Conservation (phyloP, 53 echinoderm and acorn worm species). For the Apostichopus leukothele region DNA sequence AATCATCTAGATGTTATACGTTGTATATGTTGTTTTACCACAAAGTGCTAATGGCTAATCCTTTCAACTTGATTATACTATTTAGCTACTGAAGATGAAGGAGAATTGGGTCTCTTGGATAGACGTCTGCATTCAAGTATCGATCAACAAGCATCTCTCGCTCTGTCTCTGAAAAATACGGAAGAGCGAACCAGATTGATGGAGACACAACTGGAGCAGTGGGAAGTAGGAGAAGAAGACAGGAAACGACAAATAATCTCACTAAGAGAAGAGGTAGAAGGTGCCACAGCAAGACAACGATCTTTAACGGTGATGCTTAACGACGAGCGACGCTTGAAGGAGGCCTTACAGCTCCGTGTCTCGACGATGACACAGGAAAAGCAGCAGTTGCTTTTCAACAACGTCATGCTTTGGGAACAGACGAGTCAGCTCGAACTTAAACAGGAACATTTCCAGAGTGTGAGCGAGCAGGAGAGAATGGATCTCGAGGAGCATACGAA, state of each 20-base stretch:
- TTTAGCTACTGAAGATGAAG: neutral
- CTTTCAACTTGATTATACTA: neutral
- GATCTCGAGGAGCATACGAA: slow-evolving; percentile 39
- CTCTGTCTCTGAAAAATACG: slow-evolving; percentile 14
- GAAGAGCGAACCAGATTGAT: neutral
- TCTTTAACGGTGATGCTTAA: slow-evolving; percentile 22
- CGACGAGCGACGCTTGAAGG: slow-evolving; percentile 44
- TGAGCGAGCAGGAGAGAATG: slow-evolving; percentile 24
- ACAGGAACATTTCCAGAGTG: slow-evolving; percentile 38
- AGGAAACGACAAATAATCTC: slow-evolving; percentile 25
- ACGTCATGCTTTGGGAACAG: slow-evolving; percentile 46
- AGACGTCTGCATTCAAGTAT: neutral
- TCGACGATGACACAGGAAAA: slow-evolving; percentile 25
- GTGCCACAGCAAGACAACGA: slow-evolving; percentile 29
- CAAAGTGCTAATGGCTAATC: too few relatives aligned
- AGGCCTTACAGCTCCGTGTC: slow-evolving; percentile 20
- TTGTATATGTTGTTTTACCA: too few relatives aligned
- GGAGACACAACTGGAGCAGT: slow-evolving; percentile 28
- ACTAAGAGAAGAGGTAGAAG: slow-evolving; percentile 28
- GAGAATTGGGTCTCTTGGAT: slow-evolving; percentile 9
- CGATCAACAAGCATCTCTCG: slow-evolving; percentile 18
- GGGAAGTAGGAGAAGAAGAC: slow-evolving; percentile 33
- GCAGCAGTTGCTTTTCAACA: slow-evolving; percentile 37
- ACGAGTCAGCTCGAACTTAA: slow-evolving; percentile 38
- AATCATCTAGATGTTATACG: too few relatives aligned